Percentiles rank a stretch among this genome's conserved stretches.
These are phyloP conservation scores for Drosophila watanabei DNA, from an alignment of 1,140 invertebrate genomes.

Conservation along the genomic window DNA sequence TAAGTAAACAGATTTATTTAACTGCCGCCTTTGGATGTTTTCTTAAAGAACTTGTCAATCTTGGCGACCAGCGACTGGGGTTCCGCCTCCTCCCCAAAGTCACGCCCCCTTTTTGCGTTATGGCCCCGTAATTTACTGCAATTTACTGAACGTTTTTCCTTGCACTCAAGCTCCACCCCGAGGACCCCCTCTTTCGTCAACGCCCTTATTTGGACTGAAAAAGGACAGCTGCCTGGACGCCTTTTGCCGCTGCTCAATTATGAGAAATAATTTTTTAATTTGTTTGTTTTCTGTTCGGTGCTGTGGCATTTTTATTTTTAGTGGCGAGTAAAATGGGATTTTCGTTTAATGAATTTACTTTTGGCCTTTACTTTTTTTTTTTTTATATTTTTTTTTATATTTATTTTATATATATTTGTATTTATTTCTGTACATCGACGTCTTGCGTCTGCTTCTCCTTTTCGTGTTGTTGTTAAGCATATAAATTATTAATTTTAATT, in stretches of 20 bases:
- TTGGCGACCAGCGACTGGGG: conserved; percentile 21
- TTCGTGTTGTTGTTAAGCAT: conserved; percentile 58
- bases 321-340: conserved; percentile 31
- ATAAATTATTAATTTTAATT: conserved; percentile 86
- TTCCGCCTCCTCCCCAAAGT: conserved; percentile 14
- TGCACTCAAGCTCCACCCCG: conserved; percentile 15
- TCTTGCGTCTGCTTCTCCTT: conserved; percentile 26
- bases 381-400: conserved; percentile 17
- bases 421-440: conserved; percentile 45
- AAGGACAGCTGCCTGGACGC: conserved; percentile 45
- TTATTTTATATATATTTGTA: conserved; percentile 43
- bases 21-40: conserved; percentile 9
- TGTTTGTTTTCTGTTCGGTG: conserved; percentile 57
- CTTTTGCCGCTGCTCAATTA: conserved; percentile 67
- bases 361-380: conserved; percentile 30
- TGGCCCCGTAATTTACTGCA: conserved; percentile 66
- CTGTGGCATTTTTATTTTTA: conserved; percentile 16
- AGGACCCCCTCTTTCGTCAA: not conserved
- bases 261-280: conserved; percentile 74
- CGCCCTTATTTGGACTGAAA: conserved; percentile 42
- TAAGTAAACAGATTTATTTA: conserved; percentile 14
- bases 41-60: conserved; percentile 53
- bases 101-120: conserved; percentile 47
- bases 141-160: conserved; percentile 67
- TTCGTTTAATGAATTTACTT: conserved; percentile 72